Evolutionary conservation across 2,888 invertebrate genomes (phyloP), one percentile per base, ranked within the genome.

Genomic region (Dicyrtomina minuta): DNA sequence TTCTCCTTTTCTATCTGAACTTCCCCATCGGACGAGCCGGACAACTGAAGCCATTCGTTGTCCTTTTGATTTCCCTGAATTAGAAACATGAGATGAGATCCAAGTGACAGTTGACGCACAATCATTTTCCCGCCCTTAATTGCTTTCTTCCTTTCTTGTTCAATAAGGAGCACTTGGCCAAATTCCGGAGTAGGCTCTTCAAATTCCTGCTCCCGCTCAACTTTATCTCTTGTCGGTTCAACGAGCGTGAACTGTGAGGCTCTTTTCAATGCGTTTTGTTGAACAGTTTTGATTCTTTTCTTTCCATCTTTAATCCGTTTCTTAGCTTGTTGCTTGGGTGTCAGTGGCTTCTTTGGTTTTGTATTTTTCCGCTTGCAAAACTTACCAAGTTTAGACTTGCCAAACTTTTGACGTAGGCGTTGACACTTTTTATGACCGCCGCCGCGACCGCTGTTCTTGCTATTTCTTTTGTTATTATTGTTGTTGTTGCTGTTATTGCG

Each of bases 1-100:
- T 46, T n/a, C 5, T 6, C n/a, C n/a, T 5, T n/a, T 46, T 46
- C 10, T 10, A 5, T 15, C 10, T 46, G n/a, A 6, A 6, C 27
- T 5, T 56, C 56, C 15, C 27, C 26, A 27, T 56, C 56, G 5
- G 56, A 26, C 2, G 56, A 56, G 26, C 27, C 12, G 2, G 56
- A 22, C 27, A 56, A 26, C 15, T 56, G 56, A 13, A 56, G 56
- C 56, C 56, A n/a, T n/a, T n/a, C n/a, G n/a, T n/a, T n/a, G n/a
- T n/a, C n/a, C n/a, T n/a, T n/a, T n/a, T n/a, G n/a, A 56, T 27
- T 56, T 46, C 46, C 46, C 5, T 46, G 5, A 6, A 15, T 15
- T 6, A n/a, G 17, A 6, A 20, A 15, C 46, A 46, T 15, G n/a
- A 46, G 17, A 15, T 46, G 46, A 46, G 46, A 46, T 20, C 15